These are phyloP conservation scores for Chionis minor DNA, from an alignment of 2,113 vertebrate genomes.

Conservation along the genomic window DNA sequence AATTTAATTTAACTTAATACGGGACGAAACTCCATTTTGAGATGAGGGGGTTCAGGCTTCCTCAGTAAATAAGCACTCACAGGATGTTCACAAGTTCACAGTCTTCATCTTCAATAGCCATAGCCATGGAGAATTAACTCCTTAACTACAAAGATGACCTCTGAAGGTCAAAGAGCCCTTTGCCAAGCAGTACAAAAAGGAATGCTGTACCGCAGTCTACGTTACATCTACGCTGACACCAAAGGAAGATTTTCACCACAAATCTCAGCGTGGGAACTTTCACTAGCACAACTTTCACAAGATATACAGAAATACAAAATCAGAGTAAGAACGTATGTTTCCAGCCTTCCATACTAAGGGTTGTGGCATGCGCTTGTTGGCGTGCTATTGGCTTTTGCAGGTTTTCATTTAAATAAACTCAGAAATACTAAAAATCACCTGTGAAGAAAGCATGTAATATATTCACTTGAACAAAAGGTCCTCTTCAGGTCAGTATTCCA, in stretches of 20 bases:
- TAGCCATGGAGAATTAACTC: not conserved
- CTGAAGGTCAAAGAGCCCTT: not conserved
- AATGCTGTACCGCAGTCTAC: not conserved
- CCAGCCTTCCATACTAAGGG: not conserved
- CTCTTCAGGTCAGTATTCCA: not conserved
- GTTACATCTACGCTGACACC: not conserved
- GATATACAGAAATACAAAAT: not conserved
- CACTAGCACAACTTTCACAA: not conserved
- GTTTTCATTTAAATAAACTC: not conserved
- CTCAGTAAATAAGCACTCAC: not conserved
- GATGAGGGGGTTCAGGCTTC: accelerated
- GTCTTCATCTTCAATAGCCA: not conserved
- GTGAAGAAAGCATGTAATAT: not conserved
- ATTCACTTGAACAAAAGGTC: not conserved
- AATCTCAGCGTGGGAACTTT: not conserved
- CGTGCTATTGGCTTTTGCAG: not conserved
- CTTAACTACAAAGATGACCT: not conserved
- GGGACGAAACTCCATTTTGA: not conserved
- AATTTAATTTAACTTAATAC: not conserved
- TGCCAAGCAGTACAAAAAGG: not conserved
- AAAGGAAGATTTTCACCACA: not conserved
- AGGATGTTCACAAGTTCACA: not conserved
- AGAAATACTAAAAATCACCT: not conserved
- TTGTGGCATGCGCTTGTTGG: not conserved
- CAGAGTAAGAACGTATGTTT: not conserved